Conservation (phyloP, 23 tunicate species). For the Oikopleura dioica region DNA sequence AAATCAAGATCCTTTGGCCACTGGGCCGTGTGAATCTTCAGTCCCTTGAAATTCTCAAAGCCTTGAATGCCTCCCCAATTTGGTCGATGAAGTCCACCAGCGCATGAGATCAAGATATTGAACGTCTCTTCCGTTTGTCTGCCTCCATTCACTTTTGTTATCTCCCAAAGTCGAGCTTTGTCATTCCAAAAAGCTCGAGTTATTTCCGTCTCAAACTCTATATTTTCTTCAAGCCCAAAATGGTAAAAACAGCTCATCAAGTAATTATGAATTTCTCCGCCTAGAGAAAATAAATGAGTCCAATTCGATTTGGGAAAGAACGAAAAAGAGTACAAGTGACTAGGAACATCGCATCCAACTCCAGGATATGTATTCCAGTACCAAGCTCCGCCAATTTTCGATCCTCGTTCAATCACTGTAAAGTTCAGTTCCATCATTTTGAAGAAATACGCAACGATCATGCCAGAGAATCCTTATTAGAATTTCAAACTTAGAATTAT, state of each 20-base stretch:
- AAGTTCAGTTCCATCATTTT: too few species aligned
- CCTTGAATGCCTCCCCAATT: not conserved
- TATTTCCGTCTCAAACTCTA: too few species aligned
- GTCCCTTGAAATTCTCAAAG: not conserved
- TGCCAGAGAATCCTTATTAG: too few species aligned
- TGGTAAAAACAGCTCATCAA: too few species aligned
- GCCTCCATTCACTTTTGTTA: too few species aligned
- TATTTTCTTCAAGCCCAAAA: too few species aligned
- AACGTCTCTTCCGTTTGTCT: too few species aligned
- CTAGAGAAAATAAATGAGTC: not conserved
- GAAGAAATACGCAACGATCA: too few species aligned
- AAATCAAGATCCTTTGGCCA: not conserved
- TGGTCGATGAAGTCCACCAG: not conserved
- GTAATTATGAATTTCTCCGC: not conserved
- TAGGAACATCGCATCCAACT: not conserved
- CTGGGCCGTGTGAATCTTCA: not conserved
- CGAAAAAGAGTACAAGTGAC: not conserved
- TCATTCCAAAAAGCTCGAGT: too few species aligned
- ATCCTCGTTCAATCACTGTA: too few species aligned
- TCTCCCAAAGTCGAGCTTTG: too few species aligned
- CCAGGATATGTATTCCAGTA: slow-evolving; percentile 12
- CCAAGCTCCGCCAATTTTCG: slow-evolving; percentile 3
- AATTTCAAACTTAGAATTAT: too few species aligned
- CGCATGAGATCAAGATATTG: not conserved
- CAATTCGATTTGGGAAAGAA: not conserved